phyloP scores from a whole-genome alignment of 2,888 invertebrate genomes.

The Galerucella nymphaeae region DNA sequence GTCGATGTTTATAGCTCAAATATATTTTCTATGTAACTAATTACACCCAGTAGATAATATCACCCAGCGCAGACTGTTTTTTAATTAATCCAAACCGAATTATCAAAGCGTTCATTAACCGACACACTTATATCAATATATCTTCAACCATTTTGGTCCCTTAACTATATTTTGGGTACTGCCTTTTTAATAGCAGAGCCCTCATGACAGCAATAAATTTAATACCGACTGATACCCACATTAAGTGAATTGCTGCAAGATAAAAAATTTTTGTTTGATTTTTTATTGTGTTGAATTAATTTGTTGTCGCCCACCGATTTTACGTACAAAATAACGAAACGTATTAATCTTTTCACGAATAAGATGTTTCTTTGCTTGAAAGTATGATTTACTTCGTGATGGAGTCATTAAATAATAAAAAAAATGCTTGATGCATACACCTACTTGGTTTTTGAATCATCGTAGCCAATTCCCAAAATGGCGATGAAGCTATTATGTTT shows the following conservation, averaged over 20 bases:
- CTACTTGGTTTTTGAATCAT: constrained; percentile 1
- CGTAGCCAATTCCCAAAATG: background rate
- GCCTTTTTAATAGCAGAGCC: background rate
- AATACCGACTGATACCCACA: background rate
- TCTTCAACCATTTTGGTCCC: background rate
- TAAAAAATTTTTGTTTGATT: constrained; percentile 4
- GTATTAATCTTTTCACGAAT: background rate
- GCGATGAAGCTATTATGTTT: background rate
- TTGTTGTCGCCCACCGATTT: background rate
- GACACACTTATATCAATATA: background rate
- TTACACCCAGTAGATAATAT: background rate
- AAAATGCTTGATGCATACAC: background rate
- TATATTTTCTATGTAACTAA: background rate
- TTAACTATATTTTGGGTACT: constrained; percentile 4
- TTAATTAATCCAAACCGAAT: background rate
- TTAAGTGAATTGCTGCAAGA: constrained; percentile 1
- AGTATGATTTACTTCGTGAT: background rate
- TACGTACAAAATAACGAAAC: background rate
- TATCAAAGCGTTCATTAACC: background rate
- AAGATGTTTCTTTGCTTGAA: background rate
- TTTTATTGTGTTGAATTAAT: background rate
- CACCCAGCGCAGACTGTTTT: background rate
- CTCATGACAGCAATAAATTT: constrained; percentile 2
- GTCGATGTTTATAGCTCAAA: background rate
- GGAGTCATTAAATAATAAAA: background rate